Base-by-base conservation (phyloP, 2,113 vertebrate genomes). In the Aspiorhynchus laticeps region DNA sequence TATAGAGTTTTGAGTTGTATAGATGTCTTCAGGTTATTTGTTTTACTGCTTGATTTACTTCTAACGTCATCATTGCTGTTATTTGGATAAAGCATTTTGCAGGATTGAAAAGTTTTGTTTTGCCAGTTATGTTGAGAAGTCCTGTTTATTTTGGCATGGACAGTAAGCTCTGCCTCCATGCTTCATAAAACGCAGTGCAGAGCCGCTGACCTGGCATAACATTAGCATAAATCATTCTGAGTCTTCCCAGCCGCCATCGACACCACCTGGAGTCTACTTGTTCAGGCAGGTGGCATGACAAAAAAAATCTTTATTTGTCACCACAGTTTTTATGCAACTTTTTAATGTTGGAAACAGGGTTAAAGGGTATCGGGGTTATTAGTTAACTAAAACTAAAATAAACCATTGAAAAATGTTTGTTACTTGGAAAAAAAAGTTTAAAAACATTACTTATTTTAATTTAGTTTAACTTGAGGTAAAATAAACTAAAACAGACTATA, bases 221-320 rank as follows among this genome's bases (percentile, higher is more conserved):
- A 1, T 61, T 86, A n/a, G 78, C 67, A 87, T 90, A 81, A 85
- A 90, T 90, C 82, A 83, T 73, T 48, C 73, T 56, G 81, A 63
- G 48, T 63, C 46, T 59, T 38, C 41, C 24, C 21, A 51, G 24
- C 19, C 1, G 24, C 14, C 73, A 53, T 41, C 15, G 14, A 76
- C 69, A 59, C 38, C 79, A 63, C 69, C 56, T 76, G 36, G 46
- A 36, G 61, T 12, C 38, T 81, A 2, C 84, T 26, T 85, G 78
- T 85, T 65, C 26, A 79, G 85, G 43, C 85, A 87, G 85, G 61
- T 83, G 75, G 33, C 41, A 38, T 74, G 48, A 71, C 75, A 65
- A 71, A 83, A 33, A 26, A 10, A 67, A 51, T 83, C 7, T 83
- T 51, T 83, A 82, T 69, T 46, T 31, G 14, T 48, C 26, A 51